Evolutionary conservation across 2,113 vertebrate species (phyloP).

Genomic region (Grallaria varia): DNA sequence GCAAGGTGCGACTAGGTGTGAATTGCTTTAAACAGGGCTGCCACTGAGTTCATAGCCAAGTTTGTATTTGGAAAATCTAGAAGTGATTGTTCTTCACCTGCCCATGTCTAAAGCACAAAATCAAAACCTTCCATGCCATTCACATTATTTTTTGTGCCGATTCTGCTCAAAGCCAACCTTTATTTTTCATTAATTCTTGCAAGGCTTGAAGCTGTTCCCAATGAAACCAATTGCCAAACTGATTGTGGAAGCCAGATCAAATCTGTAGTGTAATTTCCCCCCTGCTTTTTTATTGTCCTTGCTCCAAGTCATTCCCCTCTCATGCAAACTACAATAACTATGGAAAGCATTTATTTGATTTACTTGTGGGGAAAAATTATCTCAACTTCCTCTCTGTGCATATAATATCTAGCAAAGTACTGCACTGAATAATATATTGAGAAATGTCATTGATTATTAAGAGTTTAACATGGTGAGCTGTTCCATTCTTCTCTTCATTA

Average conservation of each 20-base stretch:
- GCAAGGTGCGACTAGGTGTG: constrained; percentile 68
- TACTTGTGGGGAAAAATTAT: constrained; percentile 56
- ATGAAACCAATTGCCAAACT: constrained; percentile 60
- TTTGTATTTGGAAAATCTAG: constrained; percentile 59
- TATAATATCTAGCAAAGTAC: background rate
- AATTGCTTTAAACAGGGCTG: constrained; percentile 64
- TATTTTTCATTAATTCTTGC: constrained; percentile 56
- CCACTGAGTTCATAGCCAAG: constrained; percentile 40
- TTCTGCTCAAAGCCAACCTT: constrained; percentile 48
- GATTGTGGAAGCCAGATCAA: constrained; percentile 56
- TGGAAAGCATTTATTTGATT: constrained; percentile 20
- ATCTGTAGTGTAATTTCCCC: constrained; percentile 59
- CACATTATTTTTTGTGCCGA: background rate
- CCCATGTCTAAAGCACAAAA: constrained; percentile 50
- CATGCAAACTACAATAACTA: constrained; percentile 53
- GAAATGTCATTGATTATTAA: constrained; percentile 49
- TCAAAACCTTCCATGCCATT: constrained; percentile 48
- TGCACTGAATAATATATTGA: constrained; percentile 10
- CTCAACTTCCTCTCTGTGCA: constrained; percentile 47
- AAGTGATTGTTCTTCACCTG: constrained; percentile 56
- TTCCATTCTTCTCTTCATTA: constrained; percentile 35
- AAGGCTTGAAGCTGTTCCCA: constrained; percentile 58
- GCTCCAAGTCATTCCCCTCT: constrained; percentile 55
- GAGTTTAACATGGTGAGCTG: constrained; percentile 14
- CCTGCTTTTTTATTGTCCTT: constrained; percentile 64